phyloP scores from a whole-genome alignment of 2,113 vertebrate genomes.

The Nothocercus julius region DNA sequence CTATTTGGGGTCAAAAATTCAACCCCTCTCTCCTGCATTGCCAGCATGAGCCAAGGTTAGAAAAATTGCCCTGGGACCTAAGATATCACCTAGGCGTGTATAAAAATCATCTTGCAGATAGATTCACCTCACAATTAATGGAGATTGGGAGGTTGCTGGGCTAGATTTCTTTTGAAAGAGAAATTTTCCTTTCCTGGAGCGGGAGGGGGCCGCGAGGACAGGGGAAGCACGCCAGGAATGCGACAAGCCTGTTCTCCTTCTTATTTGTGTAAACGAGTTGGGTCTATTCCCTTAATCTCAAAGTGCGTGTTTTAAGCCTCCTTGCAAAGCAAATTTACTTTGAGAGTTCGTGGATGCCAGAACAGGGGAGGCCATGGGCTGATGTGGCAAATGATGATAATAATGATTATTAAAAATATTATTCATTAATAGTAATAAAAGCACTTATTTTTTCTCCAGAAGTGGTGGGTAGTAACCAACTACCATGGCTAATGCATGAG shows the following conservation, averaged over 20 bases:
- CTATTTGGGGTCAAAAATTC: neutral
- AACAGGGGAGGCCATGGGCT: neutral
- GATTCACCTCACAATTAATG: neutral
- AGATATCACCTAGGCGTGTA: neutral
- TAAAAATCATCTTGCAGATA: neutral
- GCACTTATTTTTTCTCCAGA: neutral
- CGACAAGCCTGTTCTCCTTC: conserved; percentile 61
- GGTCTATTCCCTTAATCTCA: conserved; percentile 60
- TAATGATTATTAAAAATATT: neutral
- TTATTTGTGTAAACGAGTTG: conserved; percentile 67
- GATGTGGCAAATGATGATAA: neutral
- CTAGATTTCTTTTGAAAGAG: neutral
- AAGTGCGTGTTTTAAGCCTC: conserved; percentile 61
- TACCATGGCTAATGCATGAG: neutral
- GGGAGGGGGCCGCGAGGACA: neutral
- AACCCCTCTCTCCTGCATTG: accelerated
- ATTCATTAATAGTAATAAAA: neutral
- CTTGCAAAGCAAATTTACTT: conserved; percentile 74
- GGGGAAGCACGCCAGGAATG: conserved; percentile 70
- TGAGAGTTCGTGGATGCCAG: conserved; percentile 11
- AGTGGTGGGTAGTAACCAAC: neutral
- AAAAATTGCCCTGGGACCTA: neutral
- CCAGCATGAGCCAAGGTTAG: accelerated
- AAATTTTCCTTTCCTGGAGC: neutral
- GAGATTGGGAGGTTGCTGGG: neutral